Percentiles rank a stretch among this genome's conserved stretches.
Evolutionary conservation across 2,113 vertebrate species (phyloP).

Genomic region (Excalfactoria chinensis): DNA sequence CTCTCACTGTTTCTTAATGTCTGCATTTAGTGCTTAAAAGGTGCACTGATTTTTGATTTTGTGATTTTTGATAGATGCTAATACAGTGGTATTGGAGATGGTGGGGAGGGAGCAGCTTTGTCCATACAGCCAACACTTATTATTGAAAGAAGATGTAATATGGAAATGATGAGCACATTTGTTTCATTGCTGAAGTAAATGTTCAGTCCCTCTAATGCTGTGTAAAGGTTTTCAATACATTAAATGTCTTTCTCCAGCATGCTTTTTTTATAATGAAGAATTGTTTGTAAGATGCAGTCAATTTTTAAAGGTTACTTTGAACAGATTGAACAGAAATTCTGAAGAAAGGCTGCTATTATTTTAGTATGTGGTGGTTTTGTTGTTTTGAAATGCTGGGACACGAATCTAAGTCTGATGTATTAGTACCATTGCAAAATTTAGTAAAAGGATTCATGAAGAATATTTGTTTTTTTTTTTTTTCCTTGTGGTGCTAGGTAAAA

Average conservation of each 20-base stretch:
- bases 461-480: neutral
- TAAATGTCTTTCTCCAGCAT: neutral
- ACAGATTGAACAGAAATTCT: neutral
- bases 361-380: neutral
- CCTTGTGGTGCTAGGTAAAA: neutral
- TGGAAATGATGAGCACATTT: neutral
- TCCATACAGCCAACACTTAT: neutral
- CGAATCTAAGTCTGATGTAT: neutral
- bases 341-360: neutral
- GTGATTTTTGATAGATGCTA: neutral
- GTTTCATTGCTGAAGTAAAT: neutral
- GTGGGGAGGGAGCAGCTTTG: neutral
- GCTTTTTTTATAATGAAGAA: neutral
- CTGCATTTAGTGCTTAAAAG: slow-evolving; percentile 27
- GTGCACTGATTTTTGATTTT: neutral
- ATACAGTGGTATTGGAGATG: neutral
- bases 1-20: slow-evolving; percentile 44
- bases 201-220: neutral
- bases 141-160: neutral
- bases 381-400: neutral
- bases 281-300: neutral
- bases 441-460: neutral
- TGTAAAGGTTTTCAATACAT: neutral
- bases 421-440: neutral
- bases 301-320: neutral